A percentile compares a stretch with the other conserved stretches of the same genome.
Conservation (phyloP, 2,888 invertebrate species). For the Tridacna crocea region DNA sequence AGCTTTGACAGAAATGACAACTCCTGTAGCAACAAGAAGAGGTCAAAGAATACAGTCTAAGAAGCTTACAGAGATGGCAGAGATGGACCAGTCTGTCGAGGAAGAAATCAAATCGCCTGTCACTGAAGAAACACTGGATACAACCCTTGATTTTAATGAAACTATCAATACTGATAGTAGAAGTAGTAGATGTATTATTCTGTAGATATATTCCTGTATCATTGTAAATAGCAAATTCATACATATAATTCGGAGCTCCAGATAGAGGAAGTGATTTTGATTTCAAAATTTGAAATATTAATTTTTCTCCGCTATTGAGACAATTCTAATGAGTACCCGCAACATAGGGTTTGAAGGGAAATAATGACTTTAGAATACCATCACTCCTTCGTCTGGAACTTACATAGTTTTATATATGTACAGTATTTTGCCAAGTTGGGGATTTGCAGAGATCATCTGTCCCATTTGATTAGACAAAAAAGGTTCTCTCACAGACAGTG, state of each 20-base stretch:
- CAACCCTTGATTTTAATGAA: conserved; percentile 38
- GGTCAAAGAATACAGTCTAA: conserved; percentile 40
- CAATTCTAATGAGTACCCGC: too few species aligned
- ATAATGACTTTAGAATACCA: too few species aligned
- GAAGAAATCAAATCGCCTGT: not conserved
- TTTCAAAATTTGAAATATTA: too few species aligned
- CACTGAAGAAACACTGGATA: conserved; percentile 5
- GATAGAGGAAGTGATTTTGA: too few species aligned
- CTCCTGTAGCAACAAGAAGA: conserved; percentile 38
- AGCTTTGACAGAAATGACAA: not conserved
- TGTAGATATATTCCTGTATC: conserved; percentile 11
- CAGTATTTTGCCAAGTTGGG: not conserved
- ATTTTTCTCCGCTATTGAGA: too few species aligned
- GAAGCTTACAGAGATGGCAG: conserved; percentile 43
- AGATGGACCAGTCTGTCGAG: conserved; percentile 25
- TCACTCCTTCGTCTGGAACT: too few species aligned
- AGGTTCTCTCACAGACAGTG: not conserved
- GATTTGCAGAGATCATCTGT: not conserved
- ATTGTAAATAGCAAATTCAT: not conserved
- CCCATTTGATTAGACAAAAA: not conserved
- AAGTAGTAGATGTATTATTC: conserved; percentile 55
- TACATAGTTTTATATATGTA: not conserved
- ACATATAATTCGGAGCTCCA: too few species aligned
- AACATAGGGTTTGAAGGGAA: too few species aligned
- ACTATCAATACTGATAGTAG: conserved; percentile 57